Percentiles rank a stretch among this genome's conserved stretches.
Evolutionary conservation across 2,113 vertebrate species (phyloP).

Genomic region (Larimichthys crocea): DNA sequence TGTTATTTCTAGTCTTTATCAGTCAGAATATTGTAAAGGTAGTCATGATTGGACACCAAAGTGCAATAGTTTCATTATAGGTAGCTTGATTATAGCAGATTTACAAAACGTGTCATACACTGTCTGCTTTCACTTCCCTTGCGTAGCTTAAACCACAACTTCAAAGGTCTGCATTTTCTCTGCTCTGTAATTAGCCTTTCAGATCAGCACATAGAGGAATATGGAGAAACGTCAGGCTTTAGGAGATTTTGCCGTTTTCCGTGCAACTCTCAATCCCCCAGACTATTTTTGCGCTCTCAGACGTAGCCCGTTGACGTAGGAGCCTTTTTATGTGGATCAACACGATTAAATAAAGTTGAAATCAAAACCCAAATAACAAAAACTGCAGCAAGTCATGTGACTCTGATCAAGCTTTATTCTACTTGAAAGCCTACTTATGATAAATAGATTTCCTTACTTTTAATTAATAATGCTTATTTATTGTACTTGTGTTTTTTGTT

Average conservation of each 20-base stretch:
- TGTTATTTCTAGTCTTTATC: background rate
- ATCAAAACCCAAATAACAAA: constrained; percentile 11
- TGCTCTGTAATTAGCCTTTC: constrained; percentile 43
- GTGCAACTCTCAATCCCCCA: constrained; percentile 39
- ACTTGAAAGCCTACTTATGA: background rate
- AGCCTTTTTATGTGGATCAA: constrained; percentile 49
- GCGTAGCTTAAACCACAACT: constrained; percentile 14
- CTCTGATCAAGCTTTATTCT: background rate
- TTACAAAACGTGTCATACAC: background rate
- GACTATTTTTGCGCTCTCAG: constrained; percentile 42
- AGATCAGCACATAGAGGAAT: constrained; percentile 21
- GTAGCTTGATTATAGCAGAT: background rate
- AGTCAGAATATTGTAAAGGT: background rate
- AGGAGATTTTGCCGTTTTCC: constrained; percentile 35
- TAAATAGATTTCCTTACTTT: background rate
- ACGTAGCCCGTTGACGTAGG: constrained; percentile 26
- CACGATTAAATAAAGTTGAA: constrained; percentile 39
- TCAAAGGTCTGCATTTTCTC: constrained; percentile 27
- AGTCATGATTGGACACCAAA: background rate
- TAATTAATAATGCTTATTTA: background rate
- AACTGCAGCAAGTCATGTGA: constrained; percentile 15
- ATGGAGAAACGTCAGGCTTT: constrained; percentile 37
- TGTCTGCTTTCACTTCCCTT: background rate
- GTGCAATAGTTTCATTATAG: background rate
- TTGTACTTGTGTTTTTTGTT: background rate